A percentile compares a stretch with the other conserved stretches of the same genome.
Evolutionary conservation across 2,888 invertebrate genomes (phyloP).

Genomic region (Rotaria magnacalcarata): DNA sequence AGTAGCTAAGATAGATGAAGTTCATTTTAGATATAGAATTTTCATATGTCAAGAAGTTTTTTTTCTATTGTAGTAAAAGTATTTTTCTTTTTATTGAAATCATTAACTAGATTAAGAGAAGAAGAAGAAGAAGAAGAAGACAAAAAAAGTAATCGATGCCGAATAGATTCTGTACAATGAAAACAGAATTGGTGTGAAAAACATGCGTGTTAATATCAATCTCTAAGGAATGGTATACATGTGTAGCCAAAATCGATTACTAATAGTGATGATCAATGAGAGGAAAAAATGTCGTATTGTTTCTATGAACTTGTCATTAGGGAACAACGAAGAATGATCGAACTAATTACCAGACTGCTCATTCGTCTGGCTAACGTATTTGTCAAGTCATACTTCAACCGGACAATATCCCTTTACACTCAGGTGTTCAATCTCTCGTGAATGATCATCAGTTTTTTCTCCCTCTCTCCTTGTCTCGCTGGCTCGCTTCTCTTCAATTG

Average conservation of each 20-base stretch:
- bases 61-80: neutral
- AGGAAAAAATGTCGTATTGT: neutral
- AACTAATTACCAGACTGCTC: constrained; percentile 15
- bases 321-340: neutral
- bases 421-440: constrained; percentile 6
- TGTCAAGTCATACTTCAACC: neutral
- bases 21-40: neutral
- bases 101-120: neutral
- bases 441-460: neutral
- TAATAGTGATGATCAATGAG: constrained; percentile 8
- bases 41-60: neutral
- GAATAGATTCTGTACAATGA: neutral
- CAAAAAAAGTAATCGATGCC: neutral
- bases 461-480: neutral
- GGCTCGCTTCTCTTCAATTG: neutral
- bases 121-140: too few relatives aligned
- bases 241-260: neutral
- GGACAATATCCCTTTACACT: constrained; percentile 21
- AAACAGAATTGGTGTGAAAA: neutral
- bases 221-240: neutral
- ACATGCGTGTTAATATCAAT: constrained; percentile 18
- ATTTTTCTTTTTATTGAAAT: neutral
- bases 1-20: constrained; percentile 12
- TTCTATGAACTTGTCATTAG: constrained; percentile 15
- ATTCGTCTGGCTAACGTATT: constrained; percentile 5